Percentiles rank a stretch among this genome's conserved stretches.
These are phyloP conservation scores for Malacoctenus gilli DNA, from an alignment of 2,797 vertebrate genomes.

Conservation along the genomic window DNA sequence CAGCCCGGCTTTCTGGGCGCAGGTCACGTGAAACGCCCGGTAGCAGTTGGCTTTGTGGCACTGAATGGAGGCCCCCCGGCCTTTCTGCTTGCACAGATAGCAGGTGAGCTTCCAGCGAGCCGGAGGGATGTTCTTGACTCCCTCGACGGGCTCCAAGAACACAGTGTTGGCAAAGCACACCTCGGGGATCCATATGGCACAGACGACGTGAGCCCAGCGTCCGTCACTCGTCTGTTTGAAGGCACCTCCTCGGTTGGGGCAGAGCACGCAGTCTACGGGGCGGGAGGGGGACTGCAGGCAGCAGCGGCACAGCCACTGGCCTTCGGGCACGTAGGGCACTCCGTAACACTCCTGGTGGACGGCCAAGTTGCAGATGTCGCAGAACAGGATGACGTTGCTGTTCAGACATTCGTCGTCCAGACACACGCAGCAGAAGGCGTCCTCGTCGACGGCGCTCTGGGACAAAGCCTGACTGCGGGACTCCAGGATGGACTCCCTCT, in stretches of 20 bases:
- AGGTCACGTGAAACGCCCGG: slow-evolving; percentile 96
- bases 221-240: slow-evolving; percentile 99
- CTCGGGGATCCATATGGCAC: slow-evolving; percentile 99
- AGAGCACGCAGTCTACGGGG: slow-evolving; percentile 96
- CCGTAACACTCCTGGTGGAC: slow-evolving; percentile 99
- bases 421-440: slow-evolving; percentile 96
- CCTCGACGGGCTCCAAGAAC: slow-evolving; percentile 96
- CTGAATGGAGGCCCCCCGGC: slow-evolving; percentile 95
- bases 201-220: slow-evolving; percentile 97
- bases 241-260: slow-evolving; percentile 96
- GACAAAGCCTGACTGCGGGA: slow-evolving; percentile 89
- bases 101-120: slow-evolving; percentile 98
- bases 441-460: slow-evolving; percentile 91
- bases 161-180: slow-evolving; percentile 98
- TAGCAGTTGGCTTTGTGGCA: slow-evolving; percentile 99
- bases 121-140: slow-evolving; percentile 93
- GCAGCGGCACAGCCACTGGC: slow-evolving; percentile 98
- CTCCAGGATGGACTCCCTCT: slow-evolving; percentile 94
- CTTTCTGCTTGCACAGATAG: slow-evolving; percentile 96
- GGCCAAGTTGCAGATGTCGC: slow-evolving; percentile 97
- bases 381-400: slow-evolving; percentile 98
- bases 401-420: slow-evolving; percentile 98
- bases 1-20: slow-evolving; percentile 93
- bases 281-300: slow-evolving; percentile 95
- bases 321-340: slow-evolving; percentile 98